Evolutionary conservation across 2,797 vertebrate species (phyloP).

Genomic region (Numenius phaeopus): DNA sequence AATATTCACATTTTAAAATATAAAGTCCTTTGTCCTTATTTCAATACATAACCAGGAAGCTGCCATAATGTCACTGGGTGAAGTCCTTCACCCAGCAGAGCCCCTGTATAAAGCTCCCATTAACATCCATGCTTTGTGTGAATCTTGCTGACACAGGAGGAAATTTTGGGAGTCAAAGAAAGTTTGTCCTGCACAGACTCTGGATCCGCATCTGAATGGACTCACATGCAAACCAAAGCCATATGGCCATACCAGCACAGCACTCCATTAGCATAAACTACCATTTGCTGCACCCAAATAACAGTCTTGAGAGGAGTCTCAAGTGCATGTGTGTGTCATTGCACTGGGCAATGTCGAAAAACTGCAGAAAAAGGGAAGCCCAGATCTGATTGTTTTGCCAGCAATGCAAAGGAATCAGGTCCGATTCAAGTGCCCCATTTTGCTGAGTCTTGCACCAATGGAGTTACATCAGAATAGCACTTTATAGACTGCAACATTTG

Average conservation of each 20-base stretch:
- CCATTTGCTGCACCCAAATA: neutral
- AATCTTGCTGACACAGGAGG: neutral
- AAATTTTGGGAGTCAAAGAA: neutral
- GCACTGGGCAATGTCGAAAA: neutral
- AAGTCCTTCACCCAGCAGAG: neutral
- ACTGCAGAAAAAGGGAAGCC: neutral
- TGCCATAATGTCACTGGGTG: neutral
- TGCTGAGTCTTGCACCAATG: neutral
- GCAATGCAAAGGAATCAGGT: neutral
- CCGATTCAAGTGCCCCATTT: neutral
- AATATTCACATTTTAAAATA: slow-evolving; percentile 30
- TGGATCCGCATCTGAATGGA: neutral
- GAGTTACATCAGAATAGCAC: neutral
- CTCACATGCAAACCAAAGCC: neutral
- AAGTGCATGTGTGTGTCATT: neutral
- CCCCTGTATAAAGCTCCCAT: neutral
- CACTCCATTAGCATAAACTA: neutral
- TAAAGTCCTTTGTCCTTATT: neutral
- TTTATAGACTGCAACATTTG: neutral
- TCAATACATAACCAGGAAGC: neutral
- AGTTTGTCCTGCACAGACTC: neutral
- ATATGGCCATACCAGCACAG: neutral
- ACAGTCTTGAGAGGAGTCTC: neutral
- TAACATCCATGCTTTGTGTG: neutral
- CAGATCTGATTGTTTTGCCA: neutral